Evolutionary conservation across 2,797 vertebrate genomes (phyloP).

Genomic region (Lophius americanus): DNA sequence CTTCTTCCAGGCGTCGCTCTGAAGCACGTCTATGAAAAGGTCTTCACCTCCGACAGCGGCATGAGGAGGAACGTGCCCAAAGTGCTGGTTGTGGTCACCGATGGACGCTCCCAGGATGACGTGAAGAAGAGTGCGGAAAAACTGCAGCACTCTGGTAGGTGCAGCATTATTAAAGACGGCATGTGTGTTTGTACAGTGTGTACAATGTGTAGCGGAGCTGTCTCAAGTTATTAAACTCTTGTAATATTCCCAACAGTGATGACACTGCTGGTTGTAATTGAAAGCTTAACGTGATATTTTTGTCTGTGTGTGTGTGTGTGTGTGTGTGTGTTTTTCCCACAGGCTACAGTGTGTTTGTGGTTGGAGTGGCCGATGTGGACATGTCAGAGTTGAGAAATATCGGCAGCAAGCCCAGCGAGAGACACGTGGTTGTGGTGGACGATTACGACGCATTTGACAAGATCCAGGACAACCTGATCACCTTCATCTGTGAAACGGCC

Average conservation of each 20-base stretch:
- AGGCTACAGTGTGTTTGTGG: slow-evolving; percentile 98
- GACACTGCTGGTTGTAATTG: slow-evolving; percentile 26
- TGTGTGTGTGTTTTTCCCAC: slow-evolving; percentile 36
- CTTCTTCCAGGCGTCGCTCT: slow-evolving; percentile 86
- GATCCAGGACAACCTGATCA: slow-evolving; percentile 98
- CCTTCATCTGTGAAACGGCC: slow-evolving; percentile 98
- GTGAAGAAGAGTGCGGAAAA: slow-evolving; percentile 92
- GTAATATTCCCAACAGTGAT: slow-evolving; percentile 16
- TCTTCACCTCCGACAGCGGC: slow-evolving; percentile 91
- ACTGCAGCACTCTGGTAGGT: slow-evolving; percentile 93
- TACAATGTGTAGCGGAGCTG: slow-evolving; percentile 10
- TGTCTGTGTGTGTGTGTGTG: slow-evolving; percentile 30
- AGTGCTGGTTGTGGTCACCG: slow-evolving; percentile 97
- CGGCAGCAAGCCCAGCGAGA: slow-evolving; percentile 96
- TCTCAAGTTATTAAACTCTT: slow-evolving; percentile 26
- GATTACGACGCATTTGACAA: slow-evolving; percentile 97
- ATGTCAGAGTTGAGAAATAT: slow-evolving; percentile 90
- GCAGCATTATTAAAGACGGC: neutral
- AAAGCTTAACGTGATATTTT: slow-evolving; percentile 42
- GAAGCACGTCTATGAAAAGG: slow-evolving; percentile 93
- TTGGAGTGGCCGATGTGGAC: slow-evolving; percentile 96
- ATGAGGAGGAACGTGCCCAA: slow-evolving; percentile 97
- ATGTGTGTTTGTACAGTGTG: neutral
- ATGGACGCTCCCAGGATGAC: slow-evolving; percentile 97
- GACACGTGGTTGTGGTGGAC: slow-evolving; percentile 96